These are phyloP conservation scores for Sceliomorpha sp. DNA, from an alignment of 2,888 invertebrate genomes.

Conservation along the genomic window DNA sequence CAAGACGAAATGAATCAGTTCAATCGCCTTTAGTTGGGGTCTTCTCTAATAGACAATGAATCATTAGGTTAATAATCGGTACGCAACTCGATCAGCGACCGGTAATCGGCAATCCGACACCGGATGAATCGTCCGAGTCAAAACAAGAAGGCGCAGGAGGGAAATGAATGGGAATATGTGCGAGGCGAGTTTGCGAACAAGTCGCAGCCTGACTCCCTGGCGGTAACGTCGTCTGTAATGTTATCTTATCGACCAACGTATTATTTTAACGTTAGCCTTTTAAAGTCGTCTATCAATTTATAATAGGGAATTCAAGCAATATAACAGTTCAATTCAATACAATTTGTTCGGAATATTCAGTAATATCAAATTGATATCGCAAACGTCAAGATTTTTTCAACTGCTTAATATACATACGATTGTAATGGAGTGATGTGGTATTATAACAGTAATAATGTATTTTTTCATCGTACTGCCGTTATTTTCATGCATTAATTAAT, in stretches of 20 bases:
- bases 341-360: no score
- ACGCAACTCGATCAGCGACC: constrained; percentile 52
- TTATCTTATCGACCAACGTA: constrained; percentile 47
- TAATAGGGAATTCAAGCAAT: no score
- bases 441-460: no score
- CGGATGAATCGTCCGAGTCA: constrained; percentile 60
- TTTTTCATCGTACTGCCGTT: no score
- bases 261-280: constrained; percentile 47
- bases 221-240: constrained; percentile 47
- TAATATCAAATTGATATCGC: no score
- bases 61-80: constrained; percentile 74
- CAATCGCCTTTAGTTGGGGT: constrained; percentile 24
- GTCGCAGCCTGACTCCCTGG: constrained; percentile 38
- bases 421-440: no score
- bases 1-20: constrained; percentile 29
- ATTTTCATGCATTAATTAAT: no score
- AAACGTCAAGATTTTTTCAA: no score
- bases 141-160: constrained; percentile 49
- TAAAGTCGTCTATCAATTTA: constrained; percentile 32
- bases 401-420: no score
- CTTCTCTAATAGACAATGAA: constrained; percentile 71
- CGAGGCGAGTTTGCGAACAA: constrained; percentile 40
- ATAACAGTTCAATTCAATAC: no score
- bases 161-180: constrained; percentile 36
- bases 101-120: constrained; percentile 55